Evolutionary conservation across 2,113 vertebrate genomes (phyloP), one percentile per base, ranked within the genome.

Genomic region (Anser cygnoides): DNA sequence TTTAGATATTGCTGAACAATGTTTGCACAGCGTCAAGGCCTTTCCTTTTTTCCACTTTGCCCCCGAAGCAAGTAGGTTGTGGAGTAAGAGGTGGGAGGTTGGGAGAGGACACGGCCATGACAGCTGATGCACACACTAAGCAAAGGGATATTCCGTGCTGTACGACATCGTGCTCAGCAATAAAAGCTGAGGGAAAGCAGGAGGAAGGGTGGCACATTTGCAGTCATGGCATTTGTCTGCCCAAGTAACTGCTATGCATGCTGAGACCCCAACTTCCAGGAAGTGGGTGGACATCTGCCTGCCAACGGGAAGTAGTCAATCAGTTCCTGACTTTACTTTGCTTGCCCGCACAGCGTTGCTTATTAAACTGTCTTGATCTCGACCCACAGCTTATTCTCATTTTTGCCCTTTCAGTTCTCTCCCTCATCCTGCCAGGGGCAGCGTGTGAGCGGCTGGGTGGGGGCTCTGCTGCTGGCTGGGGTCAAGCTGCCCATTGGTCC

Each of bases 371-470:
- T 31, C 25, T 78, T 73, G 18, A 5, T 35, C 44, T 23, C 10
- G 43, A 62, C 13, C 3, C 29, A 31, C 5, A 57, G 28, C 9
- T 33, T 89, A 43, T 29, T 57, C 57, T 87, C 49, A 35, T 16
- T 77, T 93, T 61, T 74, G 25, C 13, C 25, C 23, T 65, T 91
- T 33, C 65, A 70, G 0, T 29, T 35, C 10, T 71, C 15, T 58
- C 29, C 41, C 15, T 10, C 1, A 13, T 26, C 15, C 70, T 82
- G 59, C 13, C 23, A 31, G 33, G 19, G 9, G 14, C 70, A 73
- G 10, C 1, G 0, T 49, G 21, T 5, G 4, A 68, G 22, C 2
- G 39, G 63, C 13, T 12, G 54, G 41, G 4, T 5, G 3, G 44
- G 14, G 26, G 55, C 20, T 29, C 6, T 6, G 41, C 13, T 50